Conservation (phyloP, 2,888 invertebrate genomes). For the Volucella bombylans region DNA sequence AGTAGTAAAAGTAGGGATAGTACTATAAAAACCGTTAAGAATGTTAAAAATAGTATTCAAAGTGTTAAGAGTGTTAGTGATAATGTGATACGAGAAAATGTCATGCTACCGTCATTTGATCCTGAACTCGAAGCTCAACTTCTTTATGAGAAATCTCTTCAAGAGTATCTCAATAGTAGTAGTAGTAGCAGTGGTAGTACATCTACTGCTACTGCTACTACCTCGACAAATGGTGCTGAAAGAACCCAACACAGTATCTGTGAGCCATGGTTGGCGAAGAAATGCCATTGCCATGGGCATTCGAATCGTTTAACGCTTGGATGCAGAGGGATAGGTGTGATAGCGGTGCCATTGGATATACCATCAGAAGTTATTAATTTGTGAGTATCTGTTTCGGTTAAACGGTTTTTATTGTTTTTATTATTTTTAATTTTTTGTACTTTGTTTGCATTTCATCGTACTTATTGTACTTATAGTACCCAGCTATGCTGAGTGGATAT, state of each 20-base stretch:
- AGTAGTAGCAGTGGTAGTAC: slow-evolving; percentile 29
- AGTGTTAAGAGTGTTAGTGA: slow-evolving; percentile 45
- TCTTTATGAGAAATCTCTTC: slow-evolving; percentile 81
- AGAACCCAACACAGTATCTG: slow-evolving; percentile 79
- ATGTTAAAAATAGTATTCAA: not conserved
- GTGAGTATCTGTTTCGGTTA: slow-evolving; percentile 78
- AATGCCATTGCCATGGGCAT: slow-evolving; percentile 81
- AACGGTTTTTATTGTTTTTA: slow-evolving; percentile 8
- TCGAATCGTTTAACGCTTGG: slow-evolving; percentile 79
- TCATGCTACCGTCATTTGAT: slow-evolving; percentile 81
- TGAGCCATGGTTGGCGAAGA: slow-evolving; percentile 79
- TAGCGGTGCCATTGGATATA: slow-evolving; percentile 80
- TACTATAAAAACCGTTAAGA: slow-evolving; percentile 30
- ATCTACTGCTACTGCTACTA: slow-evolving; percentile 55
- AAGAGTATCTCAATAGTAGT: slow-evolving; percentile 78
- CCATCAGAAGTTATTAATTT: slow-evolving; percentile 79
- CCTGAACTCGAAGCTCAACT: slow-evolving; percentile 81
- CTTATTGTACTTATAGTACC: no score
- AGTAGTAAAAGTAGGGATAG: slow-evolving; percentile 65
- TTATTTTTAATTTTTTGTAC: not conserved
- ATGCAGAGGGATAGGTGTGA: slow-evolving; percentile 80
- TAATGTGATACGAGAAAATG: slow-evolving; percentile 80
- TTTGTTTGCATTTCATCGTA: slow-evolving; percentile 23
- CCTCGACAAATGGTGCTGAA: slow-evolving; percentile 54
- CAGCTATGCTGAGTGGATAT: slow-evolving; percentile 15